Conservation (phyloP, 2,888 invertebrate species). For the Buathra laborator region DNA sequence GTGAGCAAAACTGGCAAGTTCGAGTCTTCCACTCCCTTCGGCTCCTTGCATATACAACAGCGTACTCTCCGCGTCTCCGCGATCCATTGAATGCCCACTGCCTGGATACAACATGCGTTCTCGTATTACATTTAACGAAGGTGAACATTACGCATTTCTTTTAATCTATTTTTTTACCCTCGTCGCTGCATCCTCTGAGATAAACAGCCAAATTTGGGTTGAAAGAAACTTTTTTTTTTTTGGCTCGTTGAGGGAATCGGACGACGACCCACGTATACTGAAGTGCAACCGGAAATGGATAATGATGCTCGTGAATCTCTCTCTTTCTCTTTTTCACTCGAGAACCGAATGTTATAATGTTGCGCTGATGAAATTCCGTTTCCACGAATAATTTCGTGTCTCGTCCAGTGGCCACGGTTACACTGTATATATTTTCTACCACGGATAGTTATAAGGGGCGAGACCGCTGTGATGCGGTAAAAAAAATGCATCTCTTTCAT, state of each 20-base stretch:
- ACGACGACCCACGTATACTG: neutral
- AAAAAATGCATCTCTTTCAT: slow-evolving; percentile 45
- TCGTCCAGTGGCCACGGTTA: neutral
- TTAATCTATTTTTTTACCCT: slow-evolving; percentile 12
- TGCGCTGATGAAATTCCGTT: slow-evolving; percentile 26
- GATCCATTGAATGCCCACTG: slow-evolving; percentile 60
- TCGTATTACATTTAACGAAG: slow-evolving; percentile 48
- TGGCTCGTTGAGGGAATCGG: neutral
- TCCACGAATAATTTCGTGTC: slow-evolving; percentile 46
- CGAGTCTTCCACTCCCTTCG: slow-evolving; percentile 62
- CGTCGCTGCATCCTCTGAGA: neutral
- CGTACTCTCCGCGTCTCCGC: slow-evolving; percentile 43
- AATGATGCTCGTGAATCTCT: slow-evolving; percentile 13
- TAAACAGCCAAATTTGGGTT: neutral
- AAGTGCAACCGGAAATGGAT: slow-evolving; percentile 19
- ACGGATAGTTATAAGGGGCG: slow-evolving; percentile 22
- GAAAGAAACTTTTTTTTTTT: neutral
- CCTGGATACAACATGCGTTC: slow-evolving; percentile 37
- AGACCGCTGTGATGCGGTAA: slow-evolving; percentile 19
- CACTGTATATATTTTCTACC: neutral
- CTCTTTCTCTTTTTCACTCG: neutral
- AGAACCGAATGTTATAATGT: slow-evolving; percentile 8
- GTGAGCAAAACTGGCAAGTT: slow-evolving; percentile 64
- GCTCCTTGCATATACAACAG: slow-evolving; percentile 28
- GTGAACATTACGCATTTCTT: slow-evolving; percentile 29